Percentiles rank a stretch among this genome's conserved stretches.
These are phyloP conservation scores for Gadus chalcogrammus DNA, from an alignment of 2,113 vertebrate species.

Conservation along the genomic window DNA sequence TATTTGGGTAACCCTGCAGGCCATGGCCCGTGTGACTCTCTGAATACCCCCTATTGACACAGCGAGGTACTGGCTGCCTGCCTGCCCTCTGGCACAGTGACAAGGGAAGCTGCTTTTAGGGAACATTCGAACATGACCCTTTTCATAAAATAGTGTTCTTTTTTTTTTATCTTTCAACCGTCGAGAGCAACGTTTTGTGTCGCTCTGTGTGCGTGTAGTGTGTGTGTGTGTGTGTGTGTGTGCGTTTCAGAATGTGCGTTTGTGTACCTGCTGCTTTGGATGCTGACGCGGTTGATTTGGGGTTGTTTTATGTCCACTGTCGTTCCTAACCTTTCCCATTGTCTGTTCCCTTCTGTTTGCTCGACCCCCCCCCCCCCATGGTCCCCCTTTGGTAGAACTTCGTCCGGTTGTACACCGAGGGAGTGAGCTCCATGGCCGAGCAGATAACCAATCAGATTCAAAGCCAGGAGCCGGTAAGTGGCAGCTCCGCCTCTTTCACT, in stretches of 20 bases:
- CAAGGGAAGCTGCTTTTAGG: too few relatives aligned
- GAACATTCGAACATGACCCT: too few relatives aligned
- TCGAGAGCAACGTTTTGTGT: background rate
- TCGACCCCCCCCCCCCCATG: slow-evolving; percentile 11
- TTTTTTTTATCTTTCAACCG: background rate
- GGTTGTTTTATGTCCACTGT: too few relatives aligned
- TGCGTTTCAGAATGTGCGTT: too few relatives aligned
- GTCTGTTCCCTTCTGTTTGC: background rate
- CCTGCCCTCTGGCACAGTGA: too few relatives aligned
- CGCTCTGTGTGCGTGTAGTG: background rate
- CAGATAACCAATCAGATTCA: slow-evolving; percentile 89
- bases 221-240: background rate
- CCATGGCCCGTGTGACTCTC: slow-evolving; percentile 24
- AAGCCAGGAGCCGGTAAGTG: slow-evolving; percentile 85
- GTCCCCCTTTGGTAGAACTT: slow-evolving; percentile 77
- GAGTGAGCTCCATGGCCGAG: slow-evolving; percentile 89
- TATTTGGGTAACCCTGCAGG: background rate
- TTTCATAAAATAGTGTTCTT: background rate
- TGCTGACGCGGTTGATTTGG: too few relatives aligned
- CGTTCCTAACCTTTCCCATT: too few relatives aligned
- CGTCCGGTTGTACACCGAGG: slow-evolving; percentile 88
- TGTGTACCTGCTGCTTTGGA: background rate
- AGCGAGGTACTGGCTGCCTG: too few relatives aligned
- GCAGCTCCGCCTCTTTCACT: background rate
- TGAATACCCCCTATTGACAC: slow-evolving; percentile 37